phyloP scores from a whole-genome alignment of 2,888 invertebrate species.

The Sialis fuliginosa region DNA sequence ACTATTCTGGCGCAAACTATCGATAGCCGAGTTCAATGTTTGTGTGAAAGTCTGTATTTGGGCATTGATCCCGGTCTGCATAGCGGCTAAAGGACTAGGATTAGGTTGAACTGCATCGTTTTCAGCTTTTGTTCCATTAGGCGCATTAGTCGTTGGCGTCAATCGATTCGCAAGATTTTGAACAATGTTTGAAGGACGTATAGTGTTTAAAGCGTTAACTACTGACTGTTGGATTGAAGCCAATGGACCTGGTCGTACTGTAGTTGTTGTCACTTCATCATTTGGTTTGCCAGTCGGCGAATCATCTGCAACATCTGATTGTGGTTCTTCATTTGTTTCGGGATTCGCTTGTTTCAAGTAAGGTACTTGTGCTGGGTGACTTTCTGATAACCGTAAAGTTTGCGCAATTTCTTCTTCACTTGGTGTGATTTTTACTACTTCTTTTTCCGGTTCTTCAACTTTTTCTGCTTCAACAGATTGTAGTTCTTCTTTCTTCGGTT shows the following conservation, averaged over 20 bases:
- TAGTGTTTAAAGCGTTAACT: conserved; percentile 1
- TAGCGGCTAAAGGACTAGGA: background rate
- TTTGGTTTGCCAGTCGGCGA: background rate
- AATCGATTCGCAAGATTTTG: conserved; percentile 1
- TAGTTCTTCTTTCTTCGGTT: conserved; percentile 1
- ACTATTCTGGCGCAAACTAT: conserved; percentile 7
- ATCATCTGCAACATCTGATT: background rate
- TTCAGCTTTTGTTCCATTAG: background rate
- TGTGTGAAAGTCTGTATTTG: conserved; percentile 4
- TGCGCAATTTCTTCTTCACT: background rate
- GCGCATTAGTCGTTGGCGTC: background rate
- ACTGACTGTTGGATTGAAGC: conserved; percentile 1
- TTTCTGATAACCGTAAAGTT: conserved; percentile 1
- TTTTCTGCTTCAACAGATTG: background rate
- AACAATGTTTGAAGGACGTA: background rate
- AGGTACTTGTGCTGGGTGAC: conserved; percentile 3
- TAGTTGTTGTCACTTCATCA: background rate
- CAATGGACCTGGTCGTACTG: background rate
- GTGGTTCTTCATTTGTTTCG: background rate
- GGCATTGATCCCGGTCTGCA: conserved; percentile 5
- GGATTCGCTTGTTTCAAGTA: background rate
- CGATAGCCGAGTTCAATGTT: conserved; percentile 4
- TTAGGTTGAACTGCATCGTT: background rate
- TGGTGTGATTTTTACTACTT: background rate
- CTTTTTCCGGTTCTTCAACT: background rate